A percentile compares a stretch with the other conserved stretches of the same genome.
phyloP scores from a whole-genome alignment of 1,140 invertebrate species.

The Sesamia nonagrioides region DNA sequence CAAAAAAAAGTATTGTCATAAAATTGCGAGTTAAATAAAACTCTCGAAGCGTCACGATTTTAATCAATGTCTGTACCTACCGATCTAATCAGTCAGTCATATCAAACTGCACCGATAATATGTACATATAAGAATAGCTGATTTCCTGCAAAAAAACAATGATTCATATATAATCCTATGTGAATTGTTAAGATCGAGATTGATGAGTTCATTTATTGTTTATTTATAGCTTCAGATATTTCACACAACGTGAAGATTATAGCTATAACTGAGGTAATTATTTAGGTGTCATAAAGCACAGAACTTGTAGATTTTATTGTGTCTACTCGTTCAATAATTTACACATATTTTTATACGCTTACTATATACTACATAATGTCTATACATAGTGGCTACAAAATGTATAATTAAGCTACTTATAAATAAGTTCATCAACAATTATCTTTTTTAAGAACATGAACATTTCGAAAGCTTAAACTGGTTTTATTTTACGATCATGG shows the following conservation, averaged over 20 bases:
- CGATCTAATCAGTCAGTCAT: constrained; percentile 3
- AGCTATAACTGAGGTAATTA: too few species aligned
- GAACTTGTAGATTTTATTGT: background rate
- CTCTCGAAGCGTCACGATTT: too few species aligned
- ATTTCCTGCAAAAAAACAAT: constrained; percentile 7
- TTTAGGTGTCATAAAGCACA: background rate
- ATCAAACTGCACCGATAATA: background rate
- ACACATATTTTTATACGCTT: too few species aligned
- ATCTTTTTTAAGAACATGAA: too few species aligned
- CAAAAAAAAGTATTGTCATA: background rate
- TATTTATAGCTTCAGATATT: background rate
- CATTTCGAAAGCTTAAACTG: too few species aligned
- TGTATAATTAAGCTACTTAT: too few species aligned
- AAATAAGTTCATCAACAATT: too few species aligned
- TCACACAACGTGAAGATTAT: background rate
- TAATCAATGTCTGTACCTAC: too few species aligned
- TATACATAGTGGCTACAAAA: too few species aligned
- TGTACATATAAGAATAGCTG: constrained; percentile 3
- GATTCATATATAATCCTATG: background rate
- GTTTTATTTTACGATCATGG: too few species aligned
- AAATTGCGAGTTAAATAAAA: background rate
- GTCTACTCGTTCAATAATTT: background rate
- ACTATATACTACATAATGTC: too few species aligned
- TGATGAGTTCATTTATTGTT: background rate
- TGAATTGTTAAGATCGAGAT: background rate